A percentile compares a stretch with the other conserved stretches of the same genome.
Conservation (phyloP, 2,113 vertebrate species). For the Spheniscus mendiculus region DNA sequence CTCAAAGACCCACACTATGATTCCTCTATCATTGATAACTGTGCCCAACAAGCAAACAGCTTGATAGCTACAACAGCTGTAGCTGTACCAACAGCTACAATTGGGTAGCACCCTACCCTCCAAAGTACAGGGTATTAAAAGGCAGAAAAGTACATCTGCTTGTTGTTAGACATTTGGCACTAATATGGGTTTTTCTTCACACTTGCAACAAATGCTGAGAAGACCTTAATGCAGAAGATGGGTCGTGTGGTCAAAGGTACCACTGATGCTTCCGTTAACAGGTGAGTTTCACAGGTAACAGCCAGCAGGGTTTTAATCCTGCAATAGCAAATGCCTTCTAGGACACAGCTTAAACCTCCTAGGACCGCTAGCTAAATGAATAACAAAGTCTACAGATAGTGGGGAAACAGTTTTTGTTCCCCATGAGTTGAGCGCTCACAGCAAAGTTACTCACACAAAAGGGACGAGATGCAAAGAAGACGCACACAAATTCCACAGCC, state of each 20-base stretch:
- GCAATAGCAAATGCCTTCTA: neutral
- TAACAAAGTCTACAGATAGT: neutral
- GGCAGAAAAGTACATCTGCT: neutral
- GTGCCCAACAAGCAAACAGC: neutral
- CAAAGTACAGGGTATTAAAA: neutral
- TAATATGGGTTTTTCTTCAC: neutral
- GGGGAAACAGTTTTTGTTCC: neutral
- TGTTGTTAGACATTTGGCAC: neutral
- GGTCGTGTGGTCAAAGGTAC: fast-evolving
- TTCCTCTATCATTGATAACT: neutral
- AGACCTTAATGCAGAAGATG: neutral
- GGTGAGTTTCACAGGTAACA: neutral
- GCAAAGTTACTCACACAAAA: neutral
- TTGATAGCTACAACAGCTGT: too few species aligned
- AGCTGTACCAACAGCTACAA: too few species aligned
- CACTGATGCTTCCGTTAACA: neutral
- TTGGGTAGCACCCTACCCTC: neutral
- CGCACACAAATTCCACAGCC: neutral
- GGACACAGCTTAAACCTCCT: neutral
- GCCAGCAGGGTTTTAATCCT: neutral
- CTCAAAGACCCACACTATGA: neutral
- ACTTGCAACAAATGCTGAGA: neutral
- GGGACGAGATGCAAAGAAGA: neutral
- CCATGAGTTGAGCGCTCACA: neutral
- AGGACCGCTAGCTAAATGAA: neutral